Evolutionary conservation across 2,888 invertebrate genomes (phyloP).

Genomic region (Periphyllus acericola): DNA sequence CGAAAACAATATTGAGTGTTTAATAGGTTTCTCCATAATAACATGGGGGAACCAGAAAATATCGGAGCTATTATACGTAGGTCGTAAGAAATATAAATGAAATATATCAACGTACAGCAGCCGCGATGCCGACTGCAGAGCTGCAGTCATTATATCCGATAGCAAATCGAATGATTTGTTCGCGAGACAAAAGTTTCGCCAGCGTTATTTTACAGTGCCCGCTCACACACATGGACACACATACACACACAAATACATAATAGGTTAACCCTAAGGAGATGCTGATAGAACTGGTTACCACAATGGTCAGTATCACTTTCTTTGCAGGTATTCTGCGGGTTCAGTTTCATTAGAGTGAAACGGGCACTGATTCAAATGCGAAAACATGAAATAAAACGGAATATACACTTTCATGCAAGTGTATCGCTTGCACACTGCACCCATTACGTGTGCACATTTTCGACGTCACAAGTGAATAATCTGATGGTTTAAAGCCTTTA

Average conservation of each 20-base stretch:
- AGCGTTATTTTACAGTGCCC: not conserved
- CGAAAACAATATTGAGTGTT: slow-evolving; percentile 11
- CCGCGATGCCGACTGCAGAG: too few relatives aligned
- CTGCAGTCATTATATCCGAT: too few relatives aligned
- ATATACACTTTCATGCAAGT: not conserved
- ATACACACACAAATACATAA: not conserved
- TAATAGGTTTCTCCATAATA: not conserved
- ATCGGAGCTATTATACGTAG: not conserved
- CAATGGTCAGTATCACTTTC: slow-evolving; percentile 13
- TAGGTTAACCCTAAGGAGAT: slow-evolving; percentile 4
- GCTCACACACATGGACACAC: not conserved
- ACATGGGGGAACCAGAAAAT: not conserved
- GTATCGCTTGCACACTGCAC: not conserved
- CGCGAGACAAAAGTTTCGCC: not conserved
- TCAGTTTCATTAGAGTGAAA: slow-evolving; percentile 3
- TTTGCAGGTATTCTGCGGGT: slow-evolving; percentile 10
- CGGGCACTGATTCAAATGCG: not conserved
- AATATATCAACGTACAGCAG: too few relatives aligned
- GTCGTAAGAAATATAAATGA: too few relatives aligned
- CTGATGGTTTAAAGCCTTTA: not conserved
- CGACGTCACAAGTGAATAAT: not conserved
- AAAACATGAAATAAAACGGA: not conserved
- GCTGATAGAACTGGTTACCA: not conserved
- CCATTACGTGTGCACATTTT: not conserved
- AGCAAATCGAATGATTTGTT: too few relatives aligned